These are phyloP conservation scores for Himalopsyche anomala DNA, from an alignment of 2,888 invertebrate species.

Conservation along the genomic window DNA sequence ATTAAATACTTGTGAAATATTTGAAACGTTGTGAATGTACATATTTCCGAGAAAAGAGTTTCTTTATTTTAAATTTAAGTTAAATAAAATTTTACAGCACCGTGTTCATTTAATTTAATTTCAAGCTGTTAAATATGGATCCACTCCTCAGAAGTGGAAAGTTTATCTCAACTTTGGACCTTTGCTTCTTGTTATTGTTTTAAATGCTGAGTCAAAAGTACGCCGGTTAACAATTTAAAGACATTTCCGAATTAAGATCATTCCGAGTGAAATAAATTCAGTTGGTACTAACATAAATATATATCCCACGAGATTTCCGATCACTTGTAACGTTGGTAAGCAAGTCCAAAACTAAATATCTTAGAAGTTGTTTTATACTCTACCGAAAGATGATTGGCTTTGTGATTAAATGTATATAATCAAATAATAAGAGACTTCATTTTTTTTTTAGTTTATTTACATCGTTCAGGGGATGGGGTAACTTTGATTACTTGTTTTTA, in stretches of 20 bases:
- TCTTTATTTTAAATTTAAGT: no score
- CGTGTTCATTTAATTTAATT: not conserved
- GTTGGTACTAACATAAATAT: not conserved
- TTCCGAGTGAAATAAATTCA: not conserved
- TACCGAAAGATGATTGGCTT: not conserved
- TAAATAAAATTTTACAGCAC: not conserved
- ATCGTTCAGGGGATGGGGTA: no score
- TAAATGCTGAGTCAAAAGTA: conserved; percentile 11
- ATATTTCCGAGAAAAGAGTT: no score
- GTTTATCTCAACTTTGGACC: not conserved
- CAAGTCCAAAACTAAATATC: not conserved
- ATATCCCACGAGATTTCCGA: not conserved
- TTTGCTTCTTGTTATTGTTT: not conserved
- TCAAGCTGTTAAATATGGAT: not conserved
- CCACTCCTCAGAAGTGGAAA: not conserved
- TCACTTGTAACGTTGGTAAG: not conserved
- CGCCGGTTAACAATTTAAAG: conserved; percentile 12
- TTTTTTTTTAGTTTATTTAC: no score
- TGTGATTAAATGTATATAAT: no score
- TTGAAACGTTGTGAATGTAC: no score
- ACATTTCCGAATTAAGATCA: not conserved
- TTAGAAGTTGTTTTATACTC: not conserved
- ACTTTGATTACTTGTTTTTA: no score
- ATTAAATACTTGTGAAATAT: no score
- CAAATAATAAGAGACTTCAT: no score